Conservation (phyloP, 2,888 invertebrate genomes). For the Salpingus planirostris region DNA sequence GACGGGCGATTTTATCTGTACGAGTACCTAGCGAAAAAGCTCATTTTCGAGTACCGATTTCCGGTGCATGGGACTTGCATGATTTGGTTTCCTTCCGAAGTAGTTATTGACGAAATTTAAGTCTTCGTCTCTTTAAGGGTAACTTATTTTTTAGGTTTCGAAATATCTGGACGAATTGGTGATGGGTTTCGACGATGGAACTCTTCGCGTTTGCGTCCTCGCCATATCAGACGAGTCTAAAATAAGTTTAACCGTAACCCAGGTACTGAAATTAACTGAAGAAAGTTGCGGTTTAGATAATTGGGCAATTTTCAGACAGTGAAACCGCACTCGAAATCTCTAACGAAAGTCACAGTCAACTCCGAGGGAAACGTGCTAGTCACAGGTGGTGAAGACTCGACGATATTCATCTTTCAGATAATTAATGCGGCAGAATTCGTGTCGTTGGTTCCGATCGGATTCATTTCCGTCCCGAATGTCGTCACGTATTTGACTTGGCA, state of each 20-base stretch:
- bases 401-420: constrained; percentile 59
- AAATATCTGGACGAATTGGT: constrained; percentile 52
- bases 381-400: constrained; percentile 57
- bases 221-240: constrained; percentile 5
- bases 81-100: constrained; percentile 63
- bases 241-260: no score
- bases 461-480: constrained; percentile 52
- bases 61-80: constrained; percentile 49
- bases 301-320: constrained; percentile 38
- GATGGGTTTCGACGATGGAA: constrained; percentile 63
- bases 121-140: background rate
- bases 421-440: constrained; percentile 34
- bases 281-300: constrained; percentile 7
- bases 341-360: constrained; percentile 56
- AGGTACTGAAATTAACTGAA: constrained; percentile 14
- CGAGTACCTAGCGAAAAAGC: constrained; percentile 51
- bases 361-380: constrained; percentile 49
- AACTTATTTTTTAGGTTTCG: background rate
- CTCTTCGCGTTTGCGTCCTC: constrained; percentile 45
- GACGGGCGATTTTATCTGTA: constrained; percentile 69
- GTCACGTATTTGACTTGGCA: constrained; percentile 60
- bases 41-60: constrained; percentile 55
- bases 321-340: constrained; percentile 59
- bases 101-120: constrained; percentile 26
- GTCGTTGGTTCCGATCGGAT: constrained; percentile 56